A percentile compares a stretch with the other conserved stretches of the same genome.
Conservation (phyloP, 37 sponge, comb jelly and placozoan species). For the Agelas oroides region DNA sequence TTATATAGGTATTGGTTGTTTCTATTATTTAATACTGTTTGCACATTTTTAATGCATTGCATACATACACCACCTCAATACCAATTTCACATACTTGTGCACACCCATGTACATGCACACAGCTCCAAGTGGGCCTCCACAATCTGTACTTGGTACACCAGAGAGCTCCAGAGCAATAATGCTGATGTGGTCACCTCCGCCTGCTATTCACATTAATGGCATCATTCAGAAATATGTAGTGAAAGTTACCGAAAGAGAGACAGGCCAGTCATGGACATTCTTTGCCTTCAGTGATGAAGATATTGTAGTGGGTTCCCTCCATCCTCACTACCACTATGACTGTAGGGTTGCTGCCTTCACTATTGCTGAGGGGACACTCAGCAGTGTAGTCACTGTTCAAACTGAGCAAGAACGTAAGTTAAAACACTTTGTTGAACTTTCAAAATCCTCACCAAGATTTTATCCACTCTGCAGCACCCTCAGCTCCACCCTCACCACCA, state of each 20-base stretch:
- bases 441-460: too few species aligned
- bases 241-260: slow-evolving; percentile 4
- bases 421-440: too few species aligned
- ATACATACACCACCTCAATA: too few species aligned
- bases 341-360: not conserved
- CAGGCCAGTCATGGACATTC: not conserved
- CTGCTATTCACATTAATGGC: slow-evolving; percentile 33
- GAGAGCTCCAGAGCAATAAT: slow-evolving; percentile 12
- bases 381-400: not conserved
- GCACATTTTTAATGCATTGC: too few species aligned
- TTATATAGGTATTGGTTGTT: too few species aligned
- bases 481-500: not conserved
- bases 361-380: not conserved
- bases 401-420: slow-evolving; percentile 1
- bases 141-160: not conserved
- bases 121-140: slow-evolving; percentile 28
- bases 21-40: too few species aligned
- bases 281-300: too few species aligned
- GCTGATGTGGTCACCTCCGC: slow-evolving; percentile 22
- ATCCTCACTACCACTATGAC: not conserved
- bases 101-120: too few species aligned
- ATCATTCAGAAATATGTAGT: slow-evolving; percentile 24
- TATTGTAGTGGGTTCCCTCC: not conserved
- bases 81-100: too few species aligned
- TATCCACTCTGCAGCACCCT: slow-evolving; percentile 18